Percentiles rank a stretch among this genome's conserved stretches.
phyloP scores from a whole-genome alignment of 2,113 vertebrate genomes.

The Sebastes fasciatus region DNA sequence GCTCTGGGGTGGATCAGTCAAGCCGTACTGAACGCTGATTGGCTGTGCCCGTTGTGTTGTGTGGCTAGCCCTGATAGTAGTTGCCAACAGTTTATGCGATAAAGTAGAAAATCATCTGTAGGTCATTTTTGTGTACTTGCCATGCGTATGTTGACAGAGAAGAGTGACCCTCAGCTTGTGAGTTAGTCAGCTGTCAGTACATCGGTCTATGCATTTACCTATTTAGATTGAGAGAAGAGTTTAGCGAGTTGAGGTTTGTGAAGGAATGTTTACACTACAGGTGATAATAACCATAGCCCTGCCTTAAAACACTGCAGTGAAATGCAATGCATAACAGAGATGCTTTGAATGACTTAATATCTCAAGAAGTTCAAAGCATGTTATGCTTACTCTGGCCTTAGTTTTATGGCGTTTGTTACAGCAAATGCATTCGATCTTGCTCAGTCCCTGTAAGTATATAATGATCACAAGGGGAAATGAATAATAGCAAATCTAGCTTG shows the following conservation, averaged over 20 bases:
- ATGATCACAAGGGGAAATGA: not conserved
- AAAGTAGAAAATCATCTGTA: constrained; percentile 56
- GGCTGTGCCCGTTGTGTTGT: constrained; percentile 53
- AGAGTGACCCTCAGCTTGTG: not conserved
- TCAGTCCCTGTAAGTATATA: not conserved
- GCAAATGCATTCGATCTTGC: not conserved
- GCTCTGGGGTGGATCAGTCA: constrained; percentile 57
- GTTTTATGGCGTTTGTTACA: not conserved
- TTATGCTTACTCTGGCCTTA: not conserved
- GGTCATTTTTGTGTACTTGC: not conserved
- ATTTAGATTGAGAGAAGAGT: not conserved
- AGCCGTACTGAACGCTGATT: constrained; percentile 62
- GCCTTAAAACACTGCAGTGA: not conserved
- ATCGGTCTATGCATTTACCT: not conserved
- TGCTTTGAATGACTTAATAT: not conserved
- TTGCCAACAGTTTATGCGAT: constrained; percentile 59
- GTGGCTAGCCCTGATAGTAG: constrained; percentile 22
- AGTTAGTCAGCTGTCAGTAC: not conserved
- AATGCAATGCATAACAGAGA: not conserved
- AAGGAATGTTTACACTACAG: constrained; percentile 55
- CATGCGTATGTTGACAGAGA: not conserved
- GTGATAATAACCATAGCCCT: not conserved
- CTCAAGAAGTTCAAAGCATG: not conserved
- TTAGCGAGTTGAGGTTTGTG: constrained; percentile 12
- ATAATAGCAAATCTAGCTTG: not conserved